Conservation (phyloP, 2,888 invertebrate genomes). For the Chrysomela aeneicollis region DNA sequence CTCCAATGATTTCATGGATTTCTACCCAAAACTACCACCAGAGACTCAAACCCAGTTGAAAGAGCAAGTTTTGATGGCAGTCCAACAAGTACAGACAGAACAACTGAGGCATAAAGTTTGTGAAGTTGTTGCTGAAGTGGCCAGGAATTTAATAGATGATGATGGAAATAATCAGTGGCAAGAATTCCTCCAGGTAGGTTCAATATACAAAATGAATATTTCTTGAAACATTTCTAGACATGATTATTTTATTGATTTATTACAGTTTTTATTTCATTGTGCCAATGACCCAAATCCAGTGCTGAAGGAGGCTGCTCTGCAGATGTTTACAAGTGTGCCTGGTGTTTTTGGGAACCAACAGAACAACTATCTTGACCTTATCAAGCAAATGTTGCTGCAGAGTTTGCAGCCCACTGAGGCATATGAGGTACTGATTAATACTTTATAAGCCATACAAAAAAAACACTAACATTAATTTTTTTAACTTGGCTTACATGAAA, state of each 20-base stretch:
- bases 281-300: constrained; percentile 83
- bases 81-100: constrained; percentile 84
- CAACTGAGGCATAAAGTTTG: constrained; percentile 89
- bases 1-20: constrained; percentile 89
- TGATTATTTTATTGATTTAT: constrained; percentile 22
- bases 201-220: too few species aligned
- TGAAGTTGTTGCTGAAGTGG: constrained; percentile 95
- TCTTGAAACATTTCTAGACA: background rate
- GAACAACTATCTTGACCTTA: constrained; percentile 86
- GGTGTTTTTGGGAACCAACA: constrained; percentile 97
- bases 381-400: constrained; percentile 93
- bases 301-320: constrained; percentile 91
- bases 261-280: constrained; percentile 88
- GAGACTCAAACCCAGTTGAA: constrained; percentile 87
- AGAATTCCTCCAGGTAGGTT: constrained; percentile 79
- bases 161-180: constrained; percentile 97
- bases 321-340: constrained; percentile 95
- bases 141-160: constrained; percentile 92
- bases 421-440: constrained; percentile 62
- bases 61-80: constrained; percentile 83
- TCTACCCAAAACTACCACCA: constrained; percentile 85
- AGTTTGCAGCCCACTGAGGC: constrained; percentile 74
- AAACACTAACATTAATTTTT: too few species aligned
- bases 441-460: too few species aligned
- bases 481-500: too few species aligned